Conservation (phyloP, 2,113 vertebrate species). For the Brienomyrus brachyistius region DNA sequence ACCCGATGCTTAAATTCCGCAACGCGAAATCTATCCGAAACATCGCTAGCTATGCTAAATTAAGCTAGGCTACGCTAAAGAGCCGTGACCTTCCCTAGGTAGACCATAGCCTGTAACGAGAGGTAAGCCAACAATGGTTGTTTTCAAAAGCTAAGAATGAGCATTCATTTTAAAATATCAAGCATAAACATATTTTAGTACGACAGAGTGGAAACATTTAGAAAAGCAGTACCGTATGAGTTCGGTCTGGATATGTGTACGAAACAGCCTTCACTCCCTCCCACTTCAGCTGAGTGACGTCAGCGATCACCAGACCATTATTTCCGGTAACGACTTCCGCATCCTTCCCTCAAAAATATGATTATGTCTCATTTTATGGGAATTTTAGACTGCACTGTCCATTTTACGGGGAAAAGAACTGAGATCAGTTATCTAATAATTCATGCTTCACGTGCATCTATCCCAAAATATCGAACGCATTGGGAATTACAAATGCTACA, state of each 20-base stretch:
- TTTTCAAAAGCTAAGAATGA: background rate
- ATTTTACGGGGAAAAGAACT: background rate
- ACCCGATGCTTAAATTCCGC: background rate
- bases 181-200: background rate
- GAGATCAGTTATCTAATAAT: background rate
- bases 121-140: too few relatives aligned
- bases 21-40: background rate
- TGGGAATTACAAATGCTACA: background rate
- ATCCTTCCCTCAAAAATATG: background rate
- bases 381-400: background rate
- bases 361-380: background rate
- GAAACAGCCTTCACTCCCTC: slow-evolving; percentile 52
- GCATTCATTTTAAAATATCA: background rate
- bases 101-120: background rate
- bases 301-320: slow-evolving; percentile 29
- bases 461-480: background rate
- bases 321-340: slow-evolving; percentile 52
- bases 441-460: background rate
- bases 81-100: slow-evolving; percentile 18
- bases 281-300: slow-evolving; percentile 37
- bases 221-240: slow-evolving; percentile 48
- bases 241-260: slow-evolving; percentile 36
- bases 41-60: background rate
- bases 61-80: slow-evolving; percentile 11
- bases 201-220: slow-evolving; percentile 27